These are phyloP conservation scores for Ciconia maguari DNA, from an alignment of 2,113 vertebrate genomes.

Conservation along the genomic window DNA sequence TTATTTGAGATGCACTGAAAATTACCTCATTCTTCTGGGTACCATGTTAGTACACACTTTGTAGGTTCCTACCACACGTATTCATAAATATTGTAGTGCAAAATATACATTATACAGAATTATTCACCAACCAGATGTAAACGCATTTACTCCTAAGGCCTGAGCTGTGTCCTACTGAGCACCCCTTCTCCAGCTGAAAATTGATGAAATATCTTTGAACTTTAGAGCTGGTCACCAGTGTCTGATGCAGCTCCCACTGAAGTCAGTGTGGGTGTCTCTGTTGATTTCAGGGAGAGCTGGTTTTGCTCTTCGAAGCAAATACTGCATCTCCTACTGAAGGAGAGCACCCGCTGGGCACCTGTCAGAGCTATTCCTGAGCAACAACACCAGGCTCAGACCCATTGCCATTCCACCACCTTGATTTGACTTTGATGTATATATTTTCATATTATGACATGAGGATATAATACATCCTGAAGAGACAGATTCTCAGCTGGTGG, in stretches of 20 bases:
- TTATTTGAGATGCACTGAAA: neutral
- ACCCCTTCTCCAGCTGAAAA: neutral
- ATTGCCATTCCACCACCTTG: neutral
- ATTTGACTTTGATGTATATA: neutral
- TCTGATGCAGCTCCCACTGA: neutral
- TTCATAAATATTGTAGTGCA: neutral
- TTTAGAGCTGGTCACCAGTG: neutral
- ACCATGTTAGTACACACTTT: neutral
- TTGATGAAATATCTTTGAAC: neutral
- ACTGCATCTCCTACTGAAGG: neutral
- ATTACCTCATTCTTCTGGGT: neutral
- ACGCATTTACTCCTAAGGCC: neutral
- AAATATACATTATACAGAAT: neutral
- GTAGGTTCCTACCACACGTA: neutral
- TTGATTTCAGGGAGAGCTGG: neutral
- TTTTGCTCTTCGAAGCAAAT: neutral
- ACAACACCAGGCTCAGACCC: accelerated
- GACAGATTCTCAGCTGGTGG: neutral
- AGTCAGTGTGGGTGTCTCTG: neutral
- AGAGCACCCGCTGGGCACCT: neutral
- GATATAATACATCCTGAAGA: neutral
- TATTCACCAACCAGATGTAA: neutral
- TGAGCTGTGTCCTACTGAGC: neutral
- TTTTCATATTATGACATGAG: neutral
- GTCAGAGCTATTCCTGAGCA: neutral